Percentiles rank a stretch among this genome's conserved stretches.
phyloP scores from a whole-genome alignment of 2,888 invertebrate species.

The Seira musarum region DNA sequence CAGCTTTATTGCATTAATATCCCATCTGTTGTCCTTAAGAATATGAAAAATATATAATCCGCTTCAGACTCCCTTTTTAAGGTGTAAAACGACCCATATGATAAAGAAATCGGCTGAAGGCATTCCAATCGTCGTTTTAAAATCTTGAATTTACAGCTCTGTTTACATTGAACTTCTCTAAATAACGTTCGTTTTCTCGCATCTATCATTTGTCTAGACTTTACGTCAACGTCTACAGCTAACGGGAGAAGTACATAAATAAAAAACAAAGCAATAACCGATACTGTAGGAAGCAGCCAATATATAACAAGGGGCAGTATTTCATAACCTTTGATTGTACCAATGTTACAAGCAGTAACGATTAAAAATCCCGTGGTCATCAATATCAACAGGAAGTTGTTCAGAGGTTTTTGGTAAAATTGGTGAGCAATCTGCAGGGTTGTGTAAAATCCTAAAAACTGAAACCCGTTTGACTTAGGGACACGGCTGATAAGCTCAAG shows the following conservation, averaged over 20 bases:
- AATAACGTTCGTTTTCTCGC: too few relatives aligned
- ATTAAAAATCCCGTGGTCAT: conserved; percentile 6
- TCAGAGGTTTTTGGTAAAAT: too few relatives aligned
- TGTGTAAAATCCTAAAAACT: neutral
- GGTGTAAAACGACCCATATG: neutral
- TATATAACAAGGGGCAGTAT: neutral
- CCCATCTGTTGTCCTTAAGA: neutral
- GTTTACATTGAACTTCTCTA: too few relatives aligned
- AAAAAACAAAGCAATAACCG: neutral
- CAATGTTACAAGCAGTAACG: neutral
- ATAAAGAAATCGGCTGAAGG: neutral
- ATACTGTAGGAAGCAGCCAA: neutral
- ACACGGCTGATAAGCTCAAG: neutral
- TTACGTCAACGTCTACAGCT: neutral
- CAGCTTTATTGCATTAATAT: too few relatives aligned
- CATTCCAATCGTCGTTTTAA: too few relatives aligned
- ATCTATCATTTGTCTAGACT: too few relatives aligned
- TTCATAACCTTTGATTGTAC: neutral
- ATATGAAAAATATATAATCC: neutral
- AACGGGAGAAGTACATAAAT: neutral
- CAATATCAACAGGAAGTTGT: too few relatives aligned
- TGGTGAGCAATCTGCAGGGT: too few relatives aligned
- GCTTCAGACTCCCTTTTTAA: neutral
- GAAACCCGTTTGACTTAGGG: neutral
- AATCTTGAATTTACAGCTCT: too few relatives aligned